Conservation (phyloP, 1,140 invertebrate genomes). For the Drosophila albomicans region DNA sequence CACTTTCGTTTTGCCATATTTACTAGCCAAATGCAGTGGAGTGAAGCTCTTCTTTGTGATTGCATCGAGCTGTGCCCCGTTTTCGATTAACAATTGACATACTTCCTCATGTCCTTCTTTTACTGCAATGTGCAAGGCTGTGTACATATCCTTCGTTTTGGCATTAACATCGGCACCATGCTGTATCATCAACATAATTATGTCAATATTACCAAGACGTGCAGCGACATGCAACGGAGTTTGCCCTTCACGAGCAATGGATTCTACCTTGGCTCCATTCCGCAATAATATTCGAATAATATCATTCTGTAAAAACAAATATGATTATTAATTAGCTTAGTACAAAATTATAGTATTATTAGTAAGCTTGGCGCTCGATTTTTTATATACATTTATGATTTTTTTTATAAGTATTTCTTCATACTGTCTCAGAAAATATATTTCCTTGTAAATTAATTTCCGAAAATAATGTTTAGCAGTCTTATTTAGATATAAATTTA, state of each 20-base stretch:
- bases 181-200: slow-evolving; percentile 95
- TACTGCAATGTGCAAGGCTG: slow-evolving; percentile 98
- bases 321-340: no score
- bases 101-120: slow-evolving; percentile 95
- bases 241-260: slow-evolving; percentile 95
- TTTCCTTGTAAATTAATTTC: no score
- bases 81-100: slow-evolving; percentile 95
- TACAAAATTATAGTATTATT: no score
- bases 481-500: no score
- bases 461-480: no score
- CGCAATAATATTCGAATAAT: slow-evolving; percentile 97
- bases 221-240: slow-evolving; percentile 97
- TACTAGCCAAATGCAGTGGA: slow-evolving; percentile 97
- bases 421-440: no score
- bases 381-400: no score
- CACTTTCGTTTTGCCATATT: slow-evolving; percentile 98
- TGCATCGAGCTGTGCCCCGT: slow-evolving; percentile 95
- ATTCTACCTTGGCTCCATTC: slow-evolving; percentile 98
- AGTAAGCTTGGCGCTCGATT: no score
- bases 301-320: slow-evolving; percentile 89
- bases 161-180: slow-evolving; percentile 95
- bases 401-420: no score
- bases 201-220: slow-evolving; percentile 96
- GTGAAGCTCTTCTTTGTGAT: slow-evolving; percentile 99
- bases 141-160: slow-evolving; percentile 97